These are phyloP conservation scores for Drosophila quadrilineata DNA, from an alignment of 1,140 invertebrate genomes.

Conservation along the genomic window DNA sequence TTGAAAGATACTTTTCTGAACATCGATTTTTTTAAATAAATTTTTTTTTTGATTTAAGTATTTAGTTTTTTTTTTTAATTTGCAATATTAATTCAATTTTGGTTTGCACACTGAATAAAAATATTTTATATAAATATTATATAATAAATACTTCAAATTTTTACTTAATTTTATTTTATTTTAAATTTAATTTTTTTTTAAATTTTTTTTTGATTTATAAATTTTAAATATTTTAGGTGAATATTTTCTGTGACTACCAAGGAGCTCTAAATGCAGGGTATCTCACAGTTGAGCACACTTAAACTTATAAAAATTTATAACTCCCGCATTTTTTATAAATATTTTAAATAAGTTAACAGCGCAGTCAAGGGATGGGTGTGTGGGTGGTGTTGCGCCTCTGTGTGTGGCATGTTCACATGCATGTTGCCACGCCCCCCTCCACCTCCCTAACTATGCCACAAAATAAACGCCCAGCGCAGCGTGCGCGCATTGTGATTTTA, in stretches of 20 bases:
- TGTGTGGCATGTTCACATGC: conserved; percentile 66
- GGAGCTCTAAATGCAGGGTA: neutral
- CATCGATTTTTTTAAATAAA: no score
- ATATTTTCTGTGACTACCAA: no score
- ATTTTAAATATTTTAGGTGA: no score
- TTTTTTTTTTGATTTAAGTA: no score
- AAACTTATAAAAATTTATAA: neutral
- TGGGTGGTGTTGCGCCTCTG: conserved; percentile 2
- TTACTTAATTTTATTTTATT: neutral
- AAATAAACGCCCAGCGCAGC: conserved; percentile 16
- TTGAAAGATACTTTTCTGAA: no score
- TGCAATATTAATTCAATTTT: no score
- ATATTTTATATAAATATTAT: no score
- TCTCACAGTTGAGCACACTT: neutral
- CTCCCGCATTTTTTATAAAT: conserved; percentile 1
- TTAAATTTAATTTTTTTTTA: neutral
- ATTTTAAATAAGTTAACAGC: conserved; percentile 31
- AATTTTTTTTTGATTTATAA: no score
- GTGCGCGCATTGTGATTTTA: conserved; percentile 78
- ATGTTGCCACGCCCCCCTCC: conserved; percentile 67
- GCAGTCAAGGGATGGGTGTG: neutral
- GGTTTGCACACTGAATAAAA: no score
- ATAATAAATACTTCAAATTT: neutral
- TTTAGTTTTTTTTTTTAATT: no score
- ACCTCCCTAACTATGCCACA: no score